Evolutionary conservation across 2,888 invertebrate species (phyloP), one percentile per base, ranked within the genome.

Genomic region (Lithophane leautieri): DNA sequence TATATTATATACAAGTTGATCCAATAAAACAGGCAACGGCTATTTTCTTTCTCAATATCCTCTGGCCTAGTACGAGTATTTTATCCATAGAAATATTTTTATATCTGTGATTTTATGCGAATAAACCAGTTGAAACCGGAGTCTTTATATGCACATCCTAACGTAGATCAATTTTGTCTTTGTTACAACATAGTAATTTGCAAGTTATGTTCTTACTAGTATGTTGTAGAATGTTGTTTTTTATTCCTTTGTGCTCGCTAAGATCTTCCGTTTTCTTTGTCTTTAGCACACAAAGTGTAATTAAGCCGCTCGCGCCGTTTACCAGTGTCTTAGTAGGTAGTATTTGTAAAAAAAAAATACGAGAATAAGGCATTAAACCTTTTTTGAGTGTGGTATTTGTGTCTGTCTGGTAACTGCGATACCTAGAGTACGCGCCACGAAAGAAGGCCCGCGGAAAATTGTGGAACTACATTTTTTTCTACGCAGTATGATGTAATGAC

Each of bases 241-340:
- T 83, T 79, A 83, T 70, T 74, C 73, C 80, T 87, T 86, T 83
- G 78, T 83, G 69, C 11, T 42, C 28, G 54, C 12, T 25, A 7
- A 65, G 14, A 75, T 73, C 77, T 86, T 81, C 87, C 81, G 76
- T 69, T 61, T 72, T 84, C 85, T 87, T 82, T 84, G 84, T 84
- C 65, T 74, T 62, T 50, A 71, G 16, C 14, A 28, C 34, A 40
- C 73, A 70, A 73, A 62, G 58, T n/a, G 60, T 73, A 77, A 80
- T 70, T 73, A 71, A 71, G n/a, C n/a, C n/a, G n/a, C n/a, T n/a
- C n/a, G n/a, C 25, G 40, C 34, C 22, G 66, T 62, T 67, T 70
- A 54, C 25, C 8, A 14, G 25, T 60, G 11, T 28, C 22, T 22
- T 42, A 60, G 19, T 34, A 25, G 16, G 19, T 34, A 25, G 16